These are phyloP conservation scores for Sarcoramphus papa DNA, from an alignment of 2,797 vertebrate genomes.

Conservation along the genomic window DNA sequence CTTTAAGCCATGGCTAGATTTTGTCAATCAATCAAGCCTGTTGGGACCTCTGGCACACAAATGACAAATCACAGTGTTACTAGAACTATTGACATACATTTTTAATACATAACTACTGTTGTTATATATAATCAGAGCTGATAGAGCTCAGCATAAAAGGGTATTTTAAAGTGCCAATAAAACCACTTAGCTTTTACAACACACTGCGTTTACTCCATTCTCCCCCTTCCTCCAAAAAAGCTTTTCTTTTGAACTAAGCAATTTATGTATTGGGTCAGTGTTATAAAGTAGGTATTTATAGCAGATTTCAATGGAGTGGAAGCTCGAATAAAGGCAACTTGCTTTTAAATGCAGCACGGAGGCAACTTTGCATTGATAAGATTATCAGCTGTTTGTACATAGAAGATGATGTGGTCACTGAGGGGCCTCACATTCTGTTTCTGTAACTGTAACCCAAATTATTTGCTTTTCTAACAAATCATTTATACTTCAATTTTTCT, in stretches of 20 bases:
- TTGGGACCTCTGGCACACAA: slow-evolving; percentile 14
- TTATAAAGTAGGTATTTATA: slow-evolving; percentile 63
- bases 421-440: neutral
- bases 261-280: slow-evolving; percentile 28
- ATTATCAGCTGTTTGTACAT: slow-evolving; percentile 50
- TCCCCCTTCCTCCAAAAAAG: slow-evolving; percentile 1
- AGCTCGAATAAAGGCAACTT: slow-evolving; percentile 41
- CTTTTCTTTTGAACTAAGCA: slow-evolving; percentile 64
- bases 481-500: neutral
- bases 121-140: slow-evolving; percentile 50
- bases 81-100: slow-evolving; percentile 46
- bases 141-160: slow-evolving; percentile 56
- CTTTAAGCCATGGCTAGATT: neutral
- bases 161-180: slow-evolving; percentile 66
- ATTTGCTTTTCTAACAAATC: neutral
- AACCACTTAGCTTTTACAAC: slow-evolving; percentile 67
- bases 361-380: slow-evolving; percentile 48
- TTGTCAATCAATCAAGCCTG: neutral
- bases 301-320: slow-evolving; percentile 39
- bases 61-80: neutral
- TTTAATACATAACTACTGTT: slow-evolving; percentile 58
- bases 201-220: neutral
- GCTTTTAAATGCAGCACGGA: slow-evolving; percentile 54
- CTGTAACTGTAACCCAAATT: slow-evolving; percentile 8
- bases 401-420: neutral